Evolutionary conservation across 2,113 vertebrate genomes (phyloP).

Genomic region (Ptilorrhoa leucosticta): DNA sequence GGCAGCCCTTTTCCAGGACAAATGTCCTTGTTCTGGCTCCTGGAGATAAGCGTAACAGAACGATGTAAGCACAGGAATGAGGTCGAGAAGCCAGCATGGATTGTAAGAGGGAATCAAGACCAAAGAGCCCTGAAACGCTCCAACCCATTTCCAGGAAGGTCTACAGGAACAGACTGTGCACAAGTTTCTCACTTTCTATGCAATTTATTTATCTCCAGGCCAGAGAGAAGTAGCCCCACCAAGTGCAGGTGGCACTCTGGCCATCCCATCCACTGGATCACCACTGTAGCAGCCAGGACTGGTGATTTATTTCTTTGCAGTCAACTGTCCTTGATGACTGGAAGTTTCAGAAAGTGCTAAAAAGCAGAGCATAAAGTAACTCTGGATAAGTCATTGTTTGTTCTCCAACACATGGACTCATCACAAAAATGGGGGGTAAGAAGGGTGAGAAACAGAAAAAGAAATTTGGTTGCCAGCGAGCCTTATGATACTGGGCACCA

Average conservation of each 20-base stretch:
- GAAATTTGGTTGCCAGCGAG: neutral
- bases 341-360: neutral
- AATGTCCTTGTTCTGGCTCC: neutral
- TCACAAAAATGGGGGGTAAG: neutral
- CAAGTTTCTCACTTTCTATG: neutral
- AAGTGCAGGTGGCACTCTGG: neutral
- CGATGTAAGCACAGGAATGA: neutral
- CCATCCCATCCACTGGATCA: neutral
- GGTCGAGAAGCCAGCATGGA: rapidly evolving
- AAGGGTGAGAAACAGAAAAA: neutral
- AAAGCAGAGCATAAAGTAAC: neutral
- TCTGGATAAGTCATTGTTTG: neutral
- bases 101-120: neutral
- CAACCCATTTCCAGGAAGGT: neutral
- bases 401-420: neutral
- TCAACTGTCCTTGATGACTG: neutral
- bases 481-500: neutral
- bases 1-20: neutral
- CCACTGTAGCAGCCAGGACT: neutral
- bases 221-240: neutral
- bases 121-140: neutral
- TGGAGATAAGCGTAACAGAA: neutral
- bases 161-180: neutral
- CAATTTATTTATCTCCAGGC: neutral
- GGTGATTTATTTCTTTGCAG: neutral